phyloP scores from a whole-genome alignment of 2,888 invertebrate genomes.

The Ligdia adustata region DNA sequence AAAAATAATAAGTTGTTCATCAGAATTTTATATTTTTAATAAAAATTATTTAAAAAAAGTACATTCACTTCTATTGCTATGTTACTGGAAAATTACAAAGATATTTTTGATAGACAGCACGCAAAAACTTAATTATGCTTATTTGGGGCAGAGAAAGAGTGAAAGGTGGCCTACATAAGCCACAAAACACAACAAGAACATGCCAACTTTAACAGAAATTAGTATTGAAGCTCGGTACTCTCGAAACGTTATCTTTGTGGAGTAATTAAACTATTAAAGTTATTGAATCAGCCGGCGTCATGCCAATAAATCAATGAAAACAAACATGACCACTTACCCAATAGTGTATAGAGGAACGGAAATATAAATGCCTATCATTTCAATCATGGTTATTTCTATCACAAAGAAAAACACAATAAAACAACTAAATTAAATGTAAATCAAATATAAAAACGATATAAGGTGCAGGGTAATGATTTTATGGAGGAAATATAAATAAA shows the following conservation, averaged over 20 bases:
- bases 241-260: too few species aligned
- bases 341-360: slow-evolving; percentile 56
- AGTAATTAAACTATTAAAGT: not conserved
- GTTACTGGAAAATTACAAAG: too few species aligned
- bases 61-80: too few species aligned
- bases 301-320: slow-evolving; percentile 12
- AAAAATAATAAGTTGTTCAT: too few species aligned
- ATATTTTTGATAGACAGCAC: too few species aligned
- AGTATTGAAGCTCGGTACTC: too few species aligned
- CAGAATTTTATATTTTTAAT: too few species aligned
- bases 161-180: slow-evolving; percentile 5
- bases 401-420: too few species aligned
- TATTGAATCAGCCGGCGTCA: slow-evolving; percentile 2
- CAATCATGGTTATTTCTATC: slow-evolving; percentile 47
- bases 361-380: slow-evolving; percentile 52
- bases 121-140: too few species aligned
- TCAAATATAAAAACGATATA: not conserved
- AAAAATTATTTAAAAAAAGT: too few species aligned
- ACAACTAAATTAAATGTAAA: slow-evolving; percentile 13
- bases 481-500: not conserved
- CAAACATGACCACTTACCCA: slow-evolving; percentile 55
- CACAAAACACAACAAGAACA: too few species aligned
- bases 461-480: not conserved
- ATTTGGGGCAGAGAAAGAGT: slow-evolving; percentile 10
- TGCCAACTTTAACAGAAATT: too few species aligned